Percentiles rank a stretch among this genome's conserved stretches.
These are phyloP conservation scores for Sweltsa coloradensis DNA, from an alignment of 1,140 invertebrate genomes.

Conservation along the genomic window DNA sequence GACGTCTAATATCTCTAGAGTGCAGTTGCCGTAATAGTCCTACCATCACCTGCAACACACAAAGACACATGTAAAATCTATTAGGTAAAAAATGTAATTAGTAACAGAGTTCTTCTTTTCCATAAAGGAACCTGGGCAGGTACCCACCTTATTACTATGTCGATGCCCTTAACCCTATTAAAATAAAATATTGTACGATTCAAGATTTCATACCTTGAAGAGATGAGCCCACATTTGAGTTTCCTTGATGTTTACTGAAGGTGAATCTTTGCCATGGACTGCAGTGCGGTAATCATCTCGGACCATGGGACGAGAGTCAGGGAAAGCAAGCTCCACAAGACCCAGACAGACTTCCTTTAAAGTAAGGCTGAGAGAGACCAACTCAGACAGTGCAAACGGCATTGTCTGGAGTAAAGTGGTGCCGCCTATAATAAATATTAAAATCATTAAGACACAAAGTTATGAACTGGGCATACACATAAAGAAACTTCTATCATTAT, in stretches of 20 bases:
- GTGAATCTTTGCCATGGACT: constrained; percentile 9
- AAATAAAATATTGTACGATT: neutral
- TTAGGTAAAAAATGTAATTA: neutral
- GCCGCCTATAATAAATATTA: neutral
- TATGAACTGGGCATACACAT: neutral
- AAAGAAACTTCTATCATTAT: too few relatives aligned
- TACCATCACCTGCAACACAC: constrained; percentile 43
- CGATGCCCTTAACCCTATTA: neutral
- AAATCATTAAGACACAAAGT: neutral
- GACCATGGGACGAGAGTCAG: constrained; percentile 53
- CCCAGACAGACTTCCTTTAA: constrained; percentile 75
- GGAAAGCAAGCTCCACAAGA: constrained; percentile 80
- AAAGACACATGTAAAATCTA: constrained; percentile 4
- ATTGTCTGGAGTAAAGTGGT: constrained; percentile 27
- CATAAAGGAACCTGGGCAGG: too few relatives aligned
- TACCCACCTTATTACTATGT: neutral
- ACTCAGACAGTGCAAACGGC: constrained; percentile 47
- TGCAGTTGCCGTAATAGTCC: constrained; percentile 67
- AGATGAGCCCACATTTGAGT: constrained; percentile 40
- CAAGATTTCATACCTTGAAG: constrained; percentile 45
- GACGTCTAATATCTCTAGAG: constrained; percentile 59
- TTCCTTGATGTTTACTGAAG: constrained; percentile 27
- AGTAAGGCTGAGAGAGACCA: constrained; percentile 51
- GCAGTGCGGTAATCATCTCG: constrained; percentile 24
- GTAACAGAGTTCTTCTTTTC: too few relatives aligned